Conservation (phyloP, 2,113 vertebrate species). For the Syngnathus typhle region DNA sequence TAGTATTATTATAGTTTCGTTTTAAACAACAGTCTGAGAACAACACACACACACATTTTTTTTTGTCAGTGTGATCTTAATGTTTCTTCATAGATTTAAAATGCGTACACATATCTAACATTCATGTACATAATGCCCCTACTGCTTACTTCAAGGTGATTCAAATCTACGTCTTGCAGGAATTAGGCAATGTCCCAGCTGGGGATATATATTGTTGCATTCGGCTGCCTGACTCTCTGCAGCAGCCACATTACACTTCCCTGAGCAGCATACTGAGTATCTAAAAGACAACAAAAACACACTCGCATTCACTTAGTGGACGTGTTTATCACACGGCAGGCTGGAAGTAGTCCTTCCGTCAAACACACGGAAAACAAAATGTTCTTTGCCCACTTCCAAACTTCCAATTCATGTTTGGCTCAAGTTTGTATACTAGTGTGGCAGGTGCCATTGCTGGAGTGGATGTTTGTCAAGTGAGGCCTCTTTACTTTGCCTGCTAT, state of each 20-base stretch:
- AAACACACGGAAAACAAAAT: constrained; percentile 19
- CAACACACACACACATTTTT: no score
- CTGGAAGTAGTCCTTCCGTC: constrained; percentile 41
- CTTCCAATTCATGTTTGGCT: neutral
- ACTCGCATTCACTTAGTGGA: constrained; percentile 36
- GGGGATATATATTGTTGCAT: constrained; percentile 49
- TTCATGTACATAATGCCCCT: neutral
- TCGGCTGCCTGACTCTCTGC: constrained; percentile 24
- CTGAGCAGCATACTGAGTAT: constrained; percentile 54
- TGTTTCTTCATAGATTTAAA: neutral
- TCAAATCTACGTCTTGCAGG: neutral
- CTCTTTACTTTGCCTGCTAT: neutral
- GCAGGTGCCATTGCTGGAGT: constrained; percentile 31
- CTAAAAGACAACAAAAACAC: constrained; percentile 25
- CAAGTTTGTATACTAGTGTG: constrained; percentile 24
- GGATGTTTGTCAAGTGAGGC: constrained; percentile 59
- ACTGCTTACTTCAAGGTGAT: neutral
- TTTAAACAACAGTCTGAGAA: no score
- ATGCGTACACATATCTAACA: neutral
- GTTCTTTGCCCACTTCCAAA: neutral
- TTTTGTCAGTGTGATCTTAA: neutral
- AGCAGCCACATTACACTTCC: constrained; percentile 38
- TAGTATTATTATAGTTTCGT: neutral
- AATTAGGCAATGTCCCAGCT: constrained; percentile 6
- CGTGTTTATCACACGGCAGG: constrained; percentile 45